Percentiles rank a stretch among this genome's conserved stretches.
Conservation (phyloP, 2,797 vertebrate species). For the Myripristis murdjan region DNA sequence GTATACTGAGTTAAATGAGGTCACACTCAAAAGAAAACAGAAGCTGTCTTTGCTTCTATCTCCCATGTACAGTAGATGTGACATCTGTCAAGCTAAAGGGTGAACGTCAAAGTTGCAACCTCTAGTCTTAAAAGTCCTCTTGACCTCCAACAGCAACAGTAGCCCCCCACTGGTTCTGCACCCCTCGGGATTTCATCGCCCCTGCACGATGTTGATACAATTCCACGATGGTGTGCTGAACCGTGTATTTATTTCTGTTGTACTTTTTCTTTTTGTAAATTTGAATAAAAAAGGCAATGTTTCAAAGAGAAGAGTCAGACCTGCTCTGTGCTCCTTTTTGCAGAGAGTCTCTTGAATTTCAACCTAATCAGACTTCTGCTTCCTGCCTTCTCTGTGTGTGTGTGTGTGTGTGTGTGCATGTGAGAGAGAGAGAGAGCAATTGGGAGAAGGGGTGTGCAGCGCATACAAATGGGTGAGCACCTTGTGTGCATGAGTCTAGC, state of each 20-base stretch:
- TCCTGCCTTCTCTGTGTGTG: slow-evolving; percentile 25
- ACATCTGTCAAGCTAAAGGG: slow-evolving; percentile 1
- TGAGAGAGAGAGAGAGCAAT: no score
- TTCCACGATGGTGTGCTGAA: slow-evolving; percentile 75
- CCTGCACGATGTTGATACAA: slow-evolving; percentile 74
- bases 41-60: background rate
- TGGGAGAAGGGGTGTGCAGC: slow-evolving; percentile 45
- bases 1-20: background rate
- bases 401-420: slow-evolving; percentile 25
- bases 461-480: slow-evolving; percentile 68
- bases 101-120: slow-evolving; percentile 25
- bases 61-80: background rate
- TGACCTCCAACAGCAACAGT: slow-evolving; percentile 7
- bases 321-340: slow-evolving; percentile 50
- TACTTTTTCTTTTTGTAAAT: slow-evolving; percentile 85
- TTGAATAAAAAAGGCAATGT: slow-evolving; percentile 84
- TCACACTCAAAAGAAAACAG: background rate
- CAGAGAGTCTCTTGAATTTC: slow-evolving; percentile 35
- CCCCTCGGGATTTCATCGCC: slow-evolving; percentile 59
- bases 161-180: slow-evolving; percentile 60
- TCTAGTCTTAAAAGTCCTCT: slow-evolving; percentile 9
- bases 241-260: slow-evolving; percentile 85
- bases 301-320: slow-evolving; percentile 76
- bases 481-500: slow-evolving; percentile 60
- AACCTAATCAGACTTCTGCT: slow-evolving; percentile 61